Evolutionary conservation across 2,797 vertebrate genomes (phyloP).

Genomic region (Eptatretus atami): DNA sequence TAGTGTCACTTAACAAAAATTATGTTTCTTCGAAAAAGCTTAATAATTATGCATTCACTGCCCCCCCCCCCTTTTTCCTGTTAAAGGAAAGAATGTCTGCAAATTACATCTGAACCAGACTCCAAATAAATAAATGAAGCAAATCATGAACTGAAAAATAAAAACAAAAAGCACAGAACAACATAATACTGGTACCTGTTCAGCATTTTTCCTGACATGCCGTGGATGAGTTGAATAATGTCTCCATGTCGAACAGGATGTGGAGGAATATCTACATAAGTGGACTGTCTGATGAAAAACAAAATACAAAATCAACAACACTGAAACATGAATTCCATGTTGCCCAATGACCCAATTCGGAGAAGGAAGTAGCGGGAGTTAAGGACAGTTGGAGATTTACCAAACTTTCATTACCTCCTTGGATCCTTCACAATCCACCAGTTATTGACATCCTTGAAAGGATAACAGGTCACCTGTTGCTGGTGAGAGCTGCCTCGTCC

Average conservation of each 20-base stretch:
- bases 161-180: neutral
- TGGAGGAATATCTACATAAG: slow-evolving; percentile 42
- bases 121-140: neutral
- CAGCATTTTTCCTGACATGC: slow-evolving; percentile 59
- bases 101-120: neutral
- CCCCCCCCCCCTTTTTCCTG: too few relatives aligned
- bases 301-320: neutral
- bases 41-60: too few relatives aligned
- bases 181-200: slow-evolving; percentile 35
- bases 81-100: slow-evolving; percentile 6
- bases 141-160: neutral
- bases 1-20: too few relatives aligned
- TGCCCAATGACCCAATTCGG: too few relatives aligned
- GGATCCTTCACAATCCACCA: slow-evolving; percentile 94
- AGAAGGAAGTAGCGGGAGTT: too few relatives aligned
- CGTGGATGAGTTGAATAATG: slow-evolving; percentile 52
- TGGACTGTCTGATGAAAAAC: slow-evolving; percentile 27
- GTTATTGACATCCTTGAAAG: slow-evolving; percentile 90
- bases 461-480: slow-evolving; percentile 85
- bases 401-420: slow-evolving; percentile 18
- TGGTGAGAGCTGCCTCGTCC: slow-evolving; percentile 81
- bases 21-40: too few relatives aligned
- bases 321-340: neutral
- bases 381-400: too few relatives aligned
- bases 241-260: slow-evolving; percentile 41